Conservation (phyloP, 2,113 vertebrate species). For the Neotoma lepida region DNA sequence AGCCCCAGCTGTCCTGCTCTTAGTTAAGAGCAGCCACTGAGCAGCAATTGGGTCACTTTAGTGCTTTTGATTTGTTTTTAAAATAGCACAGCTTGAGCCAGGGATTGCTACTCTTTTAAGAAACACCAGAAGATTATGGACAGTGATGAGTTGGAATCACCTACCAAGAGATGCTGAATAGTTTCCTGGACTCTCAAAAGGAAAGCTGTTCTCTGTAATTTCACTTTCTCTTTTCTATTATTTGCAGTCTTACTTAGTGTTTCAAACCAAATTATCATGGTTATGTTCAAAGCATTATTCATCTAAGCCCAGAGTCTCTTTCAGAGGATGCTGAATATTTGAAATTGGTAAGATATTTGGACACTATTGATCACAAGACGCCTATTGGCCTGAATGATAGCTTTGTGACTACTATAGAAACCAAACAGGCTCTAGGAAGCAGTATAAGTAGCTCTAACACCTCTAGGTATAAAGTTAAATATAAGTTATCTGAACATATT, state of each 20-base stretch:
- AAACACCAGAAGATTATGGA: slow-evolving; percentile 46
- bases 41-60: slow-evolving; percentile 10
- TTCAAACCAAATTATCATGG: slow-evolving; percentile 21
- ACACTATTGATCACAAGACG: slow-evolving; percentile 11
- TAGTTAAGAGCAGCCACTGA: slow-evolving; percentile 53
- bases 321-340: slow-evolving; percentile 37
- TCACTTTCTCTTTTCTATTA: slow-evolving; percentile 25
- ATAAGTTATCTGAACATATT: neutral
- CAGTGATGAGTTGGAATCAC: slow-evolving; percentile 30
- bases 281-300: slow-evolving; percentile 58
- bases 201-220: slow-evolving; percentile 46
- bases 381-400: neutral
- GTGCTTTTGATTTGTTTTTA: slow-evolving; percentile 64
- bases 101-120: slow-evolving; percentile 55
- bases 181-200: slow-evolving; percentile 22
- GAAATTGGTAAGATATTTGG: slow-evolving; percentile 48
- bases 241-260: slow-evolving; percentile 29
- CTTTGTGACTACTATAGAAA: neutral
- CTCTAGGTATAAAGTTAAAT: neutral
- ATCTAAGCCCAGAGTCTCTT: neutral
- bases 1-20: slow-evolving; percentile 28
- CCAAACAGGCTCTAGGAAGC: neutral
- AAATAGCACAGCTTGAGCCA: slow-evolving; percentile 49
- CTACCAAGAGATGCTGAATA: slow-evolving; percentile 30
- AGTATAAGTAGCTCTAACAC: neutral